Evolutionary conservation across 2,888 invertebrate genomes (phyloP), one percentile per base, ranked within the genome.

Genomic region (Ophion ventricosus): DNA sequence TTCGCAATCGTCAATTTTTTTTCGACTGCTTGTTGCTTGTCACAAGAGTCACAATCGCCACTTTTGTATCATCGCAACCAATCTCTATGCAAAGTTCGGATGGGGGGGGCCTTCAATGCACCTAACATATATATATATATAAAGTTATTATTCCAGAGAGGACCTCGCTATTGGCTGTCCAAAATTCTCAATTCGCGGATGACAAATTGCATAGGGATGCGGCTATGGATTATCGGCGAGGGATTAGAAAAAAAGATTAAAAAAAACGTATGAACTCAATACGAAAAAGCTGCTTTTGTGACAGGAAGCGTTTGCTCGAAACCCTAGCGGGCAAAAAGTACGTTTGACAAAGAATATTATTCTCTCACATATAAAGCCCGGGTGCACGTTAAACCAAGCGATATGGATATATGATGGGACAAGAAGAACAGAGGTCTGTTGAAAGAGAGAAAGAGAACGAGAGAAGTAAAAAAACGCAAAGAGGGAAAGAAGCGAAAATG

Each of bases 311-410:
- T 43, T 61, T 59, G 29, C 61, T 43, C 10, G 35, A 29, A 59
- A 29, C 11, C 40, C 63, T 17, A 25, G 43, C 17, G 76, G 26
- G 26, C 56, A 10, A 35, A 73, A 77, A 56, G 43, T 25, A 25
- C 56, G 77, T 82, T 81, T 63, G 56, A 81, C 80, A 77, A 77
- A 82, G 82, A 72, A 49, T 59, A 72, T 61, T 64, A 77, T 73
- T 82, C 77, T 64, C 72, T 73, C 66, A 25, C 23, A 8, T 43
- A 67, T 74, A 69, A 59, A 26, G 17, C 40, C 26, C 14, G 23
- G 54, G 43, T 72, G 54, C 49, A 43, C 26, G 20, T 43, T 29
- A 59, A 69, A 63, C 61, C 63, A 59, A 73, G 70, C 35, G 64
- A 63, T 72, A 64, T 57, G 70, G 63, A 70, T 64, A 74, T 74